Conservation (phyloP, 2,113 vertebrate species). For the Colius striatus region DNA sequence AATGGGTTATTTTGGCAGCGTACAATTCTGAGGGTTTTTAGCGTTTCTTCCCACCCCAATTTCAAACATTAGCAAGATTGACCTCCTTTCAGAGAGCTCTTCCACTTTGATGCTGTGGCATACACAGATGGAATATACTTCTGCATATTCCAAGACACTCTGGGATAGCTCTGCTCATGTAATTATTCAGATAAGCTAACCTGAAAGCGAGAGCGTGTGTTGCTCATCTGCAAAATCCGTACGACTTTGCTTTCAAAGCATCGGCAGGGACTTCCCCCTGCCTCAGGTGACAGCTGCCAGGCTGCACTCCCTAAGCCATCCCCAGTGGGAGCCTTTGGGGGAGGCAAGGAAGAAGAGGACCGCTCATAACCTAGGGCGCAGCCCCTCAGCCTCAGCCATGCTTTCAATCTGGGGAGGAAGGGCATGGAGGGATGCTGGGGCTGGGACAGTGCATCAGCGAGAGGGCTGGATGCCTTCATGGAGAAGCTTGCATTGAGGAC, state of each 20-base stretch:
- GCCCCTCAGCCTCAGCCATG: background rate
- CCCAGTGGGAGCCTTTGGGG: background rate
- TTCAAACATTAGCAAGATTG: background rate
- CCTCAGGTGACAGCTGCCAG: background rate
- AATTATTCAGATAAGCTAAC: constrained; percentile 64
- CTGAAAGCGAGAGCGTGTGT: background rate
- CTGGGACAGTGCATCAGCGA: accelerated
- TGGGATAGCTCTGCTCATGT: constrained; percentile 39
- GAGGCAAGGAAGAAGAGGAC: accelerated
- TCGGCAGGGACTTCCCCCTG: accelerated
- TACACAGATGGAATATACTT: constrained; percentile 62
- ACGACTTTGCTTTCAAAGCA: background rate
- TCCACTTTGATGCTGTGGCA: constrained; percentile 28
- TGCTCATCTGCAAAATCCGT: background rate
- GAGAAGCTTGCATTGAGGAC: background rate
- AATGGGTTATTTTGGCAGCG: background rate
- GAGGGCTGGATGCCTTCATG: background rate
- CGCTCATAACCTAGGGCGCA: background rate
- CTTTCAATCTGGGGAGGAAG: background rate
- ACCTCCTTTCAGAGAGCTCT: constrained; percentile 26
- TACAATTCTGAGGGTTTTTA: background rate
- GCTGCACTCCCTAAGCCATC: background rate
- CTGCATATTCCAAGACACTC: constrained; percentile 65
- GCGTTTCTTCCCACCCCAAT: background rate
- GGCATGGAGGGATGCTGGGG: background rate